Evolutionary conservation across 2,888 invertebrate genomes (phyloP).

Genomic region (Cotesia congregata): DNA sequence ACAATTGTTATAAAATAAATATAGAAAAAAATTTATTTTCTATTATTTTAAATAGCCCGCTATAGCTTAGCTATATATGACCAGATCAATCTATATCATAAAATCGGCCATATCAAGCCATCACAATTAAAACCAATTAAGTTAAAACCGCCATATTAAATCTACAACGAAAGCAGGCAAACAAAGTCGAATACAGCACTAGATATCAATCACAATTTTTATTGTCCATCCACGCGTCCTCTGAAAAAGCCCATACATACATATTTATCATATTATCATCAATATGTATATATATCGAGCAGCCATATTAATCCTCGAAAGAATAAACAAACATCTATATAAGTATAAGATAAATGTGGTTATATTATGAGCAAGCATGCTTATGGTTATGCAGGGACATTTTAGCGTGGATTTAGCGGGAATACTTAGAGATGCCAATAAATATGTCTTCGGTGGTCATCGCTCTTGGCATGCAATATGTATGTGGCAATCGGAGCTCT

Average conservation of each 20-base stretch:
- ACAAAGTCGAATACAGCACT: constrained; percentile 9
- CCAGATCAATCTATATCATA: no score
- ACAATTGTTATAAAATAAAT: no score
- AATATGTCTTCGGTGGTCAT: constrained; percentile 59
- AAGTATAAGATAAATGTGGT: constrained; percentile 2
- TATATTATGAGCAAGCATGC: constrained; percentile 2
- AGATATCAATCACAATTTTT: constrained; percentile 32
- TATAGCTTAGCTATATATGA: no score
- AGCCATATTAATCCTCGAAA: not conserved
- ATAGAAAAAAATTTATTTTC: no score
- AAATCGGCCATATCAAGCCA: no score
- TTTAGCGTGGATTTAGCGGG: constrained; percentile 56
- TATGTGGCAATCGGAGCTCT: constrained; percentile 54
- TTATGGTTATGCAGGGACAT: not conserved
- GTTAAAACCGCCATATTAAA: no score
- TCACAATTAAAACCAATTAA: no score
- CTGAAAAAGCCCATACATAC: constrained; percentile 2
- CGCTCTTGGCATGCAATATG: constrained; percentile 63
- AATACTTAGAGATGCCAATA: constrained; percentile 64
- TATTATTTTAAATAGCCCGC: no score
- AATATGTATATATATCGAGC: constrained; percentile 16
- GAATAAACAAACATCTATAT: constrained; percentile 12
- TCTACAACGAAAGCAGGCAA: not conserved
- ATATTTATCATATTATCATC: not conserved
- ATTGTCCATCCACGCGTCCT: constrained; percentile 34